Conservation (phyloP, 2,888 invertebrate genomes). For the Amiota communis region DNA sequence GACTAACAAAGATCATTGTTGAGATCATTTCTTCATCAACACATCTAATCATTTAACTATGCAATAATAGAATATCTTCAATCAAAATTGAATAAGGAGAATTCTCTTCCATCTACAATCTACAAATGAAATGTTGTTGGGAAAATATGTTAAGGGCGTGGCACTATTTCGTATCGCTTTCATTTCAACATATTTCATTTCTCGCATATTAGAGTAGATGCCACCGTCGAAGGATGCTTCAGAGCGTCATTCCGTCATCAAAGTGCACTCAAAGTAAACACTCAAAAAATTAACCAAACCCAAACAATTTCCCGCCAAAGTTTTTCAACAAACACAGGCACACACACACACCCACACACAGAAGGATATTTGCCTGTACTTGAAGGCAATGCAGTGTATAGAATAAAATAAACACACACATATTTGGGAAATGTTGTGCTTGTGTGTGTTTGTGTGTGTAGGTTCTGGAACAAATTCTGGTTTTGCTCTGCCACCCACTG, state of each 20-base stretch:
- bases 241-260: slow-evolving; percentile 9
- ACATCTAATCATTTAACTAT: too few species aligned
- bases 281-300: slow-evolving; percentile 14
- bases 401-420: not conserved
- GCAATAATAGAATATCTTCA: too few species aligned
- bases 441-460: too few species aligned
- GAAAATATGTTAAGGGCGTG: slow-evolving; percentile 15
- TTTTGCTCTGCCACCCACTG: not conserved
- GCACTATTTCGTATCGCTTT: not conserved
- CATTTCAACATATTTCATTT: slow-evolving; percentile 4
- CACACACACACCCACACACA: not conserved
- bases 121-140: too few species aligned
- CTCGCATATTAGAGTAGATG: not conserved
- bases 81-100: too few species aligned
- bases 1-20: too few species aligned
- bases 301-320: slow-evolving; percentile 19
- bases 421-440: not conserved
- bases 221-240: slow-evolving; percentile 4
- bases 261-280: slow-evolving; percentile 26
- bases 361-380: not conserved
- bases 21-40: too few species aligned
- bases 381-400: not conserved
- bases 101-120: too few species aligned
- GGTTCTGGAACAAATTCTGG: not conserved
- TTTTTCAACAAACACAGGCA: not conserved